These are phyloP conservation scores for Psephotus haematonotus DNA, from an alignment of 2,113 vertebrate species.

Conservation along the genomic window DNA sequence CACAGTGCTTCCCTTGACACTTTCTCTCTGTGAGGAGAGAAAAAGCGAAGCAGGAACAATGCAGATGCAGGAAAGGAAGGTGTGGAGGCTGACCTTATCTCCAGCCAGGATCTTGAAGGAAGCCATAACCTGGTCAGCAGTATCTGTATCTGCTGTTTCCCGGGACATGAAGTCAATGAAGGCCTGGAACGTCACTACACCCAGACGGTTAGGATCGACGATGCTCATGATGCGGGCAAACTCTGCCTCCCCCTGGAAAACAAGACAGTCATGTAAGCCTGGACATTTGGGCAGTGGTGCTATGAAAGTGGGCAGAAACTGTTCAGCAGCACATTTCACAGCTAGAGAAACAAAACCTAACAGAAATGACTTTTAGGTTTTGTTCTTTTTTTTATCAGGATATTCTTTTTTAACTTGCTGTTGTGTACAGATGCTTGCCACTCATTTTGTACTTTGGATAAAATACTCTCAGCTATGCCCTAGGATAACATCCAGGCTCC, in stretches of 20 bases:
- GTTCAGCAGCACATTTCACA: not conserved
- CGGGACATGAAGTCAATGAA: slow-evolving; percentile 99
- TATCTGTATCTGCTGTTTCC: slow-evolving; percentile 96
- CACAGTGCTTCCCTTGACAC: not conserved
- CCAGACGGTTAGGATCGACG: slow-evolving; percentile 95
- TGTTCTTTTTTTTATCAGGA: not conserved
- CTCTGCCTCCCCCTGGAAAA: slow-evolving; percentile 91
- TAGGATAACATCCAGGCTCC: not conserved
- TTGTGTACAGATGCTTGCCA: not conserved
- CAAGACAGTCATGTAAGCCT: slow-evolving; percentile 38
- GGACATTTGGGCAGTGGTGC: not conserved
- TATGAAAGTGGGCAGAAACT: not conserved
- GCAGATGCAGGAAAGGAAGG: not conserved
- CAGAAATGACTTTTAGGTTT: not conserved
- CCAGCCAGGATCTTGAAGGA: slow-evolving; percentile 98
- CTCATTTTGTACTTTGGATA: not conserved
- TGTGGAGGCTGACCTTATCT: slow-evolving; percentile 85
- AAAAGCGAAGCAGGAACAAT: not conserved
- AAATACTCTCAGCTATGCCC: not conserved
- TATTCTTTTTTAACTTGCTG: not conserved
- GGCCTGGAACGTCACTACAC: slow-evolving; percentile 95
- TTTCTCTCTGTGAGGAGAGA: not conserved
- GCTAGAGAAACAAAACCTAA: slow-evolving; percentile 9
- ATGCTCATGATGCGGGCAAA: slow-evolving; percentile 99
- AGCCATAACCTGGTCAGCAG: slow-evolving; percentile 97